Base-by-base conservation (phyloP, 2,888 invertebrate species). In the Coelogynopora nodosa region DNA sequence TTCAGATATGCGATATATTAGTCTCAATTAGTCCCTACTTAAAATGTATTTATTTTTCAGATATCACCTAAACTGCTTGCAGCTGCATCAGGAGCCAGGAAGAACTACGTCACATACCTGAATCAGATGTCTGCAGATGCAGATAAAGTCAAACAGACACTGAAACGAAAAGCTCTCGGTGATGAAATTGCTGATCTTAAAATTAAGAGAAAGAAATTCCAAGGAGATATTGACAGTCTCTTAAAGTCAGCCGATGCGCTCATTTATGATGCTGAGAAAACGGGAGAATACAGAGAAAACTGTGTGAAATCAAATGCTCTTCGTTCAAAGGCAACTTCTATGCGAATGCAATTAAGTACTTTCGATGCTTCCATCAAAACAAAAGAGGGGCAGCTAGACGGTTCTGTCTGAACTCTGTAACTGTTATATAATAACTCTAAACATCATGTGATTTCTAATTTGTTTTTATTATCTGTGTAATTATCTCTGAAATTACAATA, bases 21-120 rank as follows among this genome's bases (percentile, higher is more conserved):
- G 74, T 74, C 74, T 74, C 74, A 2, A 74, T 74, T 74, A 74
- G 74, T 74, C 74, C 74, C 23, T 74, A 74, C 74, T 74, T 74
- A 74, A 74, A 74, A 74, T 74, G 74, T 74, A 74, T 74, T 74
- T 74, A 74, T 74, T 74, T 74, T 74, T 74, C 74, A 74, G 74
- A 74, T 74, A 74, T 74, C 74, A 74, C 74, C 74, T 74, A 74
- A 74, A 74, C 74, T 74, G 74, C 74, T 74, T 5, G 5, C 74
- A 74, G 74, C 74, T 74, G 74, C 74, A 74, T 74, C 74, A 74
- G 74, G 74, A 74, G 74, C 74, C 74, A 74, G 74, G 74, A 74
- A 74, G 74, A 74, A 74, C 74, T 74, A 74, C 10, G 74, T 23
- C 74, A 74, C 74, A 74, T 74, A 74, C 74, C 74, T 74, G 74